Conservation (phyloP, 2,888 invertebrate genomes). For the Tachystola acroxantha region DNA sequence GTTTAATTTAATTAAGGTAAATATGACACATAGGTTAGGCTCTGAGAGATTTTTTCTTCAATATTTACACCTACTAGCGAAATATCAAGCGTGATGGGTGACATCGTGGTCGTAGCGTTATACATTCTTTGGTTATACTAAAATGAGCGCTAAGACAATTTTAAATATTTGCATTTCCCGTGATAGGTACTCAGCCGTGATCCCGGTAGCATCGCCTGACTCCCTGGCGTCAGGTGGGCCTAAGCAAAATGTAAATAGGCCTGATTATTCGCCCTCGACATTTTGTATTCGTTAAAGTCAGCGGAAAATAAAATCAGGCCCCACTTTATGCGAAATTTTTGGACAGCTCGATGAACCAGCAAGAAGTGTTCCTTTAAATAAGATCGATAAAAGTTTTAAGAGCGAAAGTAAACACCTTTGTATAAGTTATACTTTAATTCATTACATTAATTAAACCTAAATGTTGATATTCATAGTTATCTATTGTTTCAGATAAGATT, state of each 20-base stretch:
- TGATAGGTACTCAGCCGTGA: slow-evolving; percentile 21
- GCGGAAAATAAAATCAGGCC: slow-evolving; percentile 37
- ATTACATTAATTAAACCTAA: neutral
- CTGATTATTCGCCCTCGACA: slow-evolving; percentile 49
- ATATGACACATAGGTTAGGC: too few species aligned
- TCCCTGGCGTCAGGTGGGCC: slow-evolving; percentile 45
- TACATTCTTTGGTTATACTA: too few species aligned
- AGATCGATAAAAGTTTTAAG: neutral
- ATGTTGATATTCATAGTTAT: neutral
- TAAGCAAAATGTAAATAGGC: slow-evolving; percentile 60
- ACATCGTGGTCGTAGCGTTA: too few species aligned
- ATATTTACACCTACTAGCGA: too few species aligned
- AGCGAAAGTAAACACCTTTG: too few species aligned
- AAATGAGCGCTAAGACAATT: slow-evolving; percentile 10
- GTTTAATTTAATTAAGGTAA: too few species aligned
- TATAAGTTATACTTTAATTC: too few species aligned
- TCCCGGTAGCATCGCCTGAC: neutral
- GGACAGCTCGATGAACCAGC: slow-evolving; percentile 14
- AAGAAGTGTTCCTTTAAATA: neutral
- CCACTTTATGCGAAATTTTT: slow-evolving; percentile 38
- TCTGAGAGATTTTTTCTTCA: too few species aligned
- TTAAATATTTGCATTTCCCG: slow-evolving; percentile 8
- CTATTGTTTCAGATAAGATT: too few species aligned
- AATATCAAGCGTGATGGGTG: too few species aligned
- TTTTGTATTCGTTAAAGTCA: slow-evolving; percentile 52